These are phyloP conservation scores for Cladorhizidae sp. DNA, from an alignment of 37 sponge, comb jelly and placozoan genomes.

Conservation along the genomic window DNA sequence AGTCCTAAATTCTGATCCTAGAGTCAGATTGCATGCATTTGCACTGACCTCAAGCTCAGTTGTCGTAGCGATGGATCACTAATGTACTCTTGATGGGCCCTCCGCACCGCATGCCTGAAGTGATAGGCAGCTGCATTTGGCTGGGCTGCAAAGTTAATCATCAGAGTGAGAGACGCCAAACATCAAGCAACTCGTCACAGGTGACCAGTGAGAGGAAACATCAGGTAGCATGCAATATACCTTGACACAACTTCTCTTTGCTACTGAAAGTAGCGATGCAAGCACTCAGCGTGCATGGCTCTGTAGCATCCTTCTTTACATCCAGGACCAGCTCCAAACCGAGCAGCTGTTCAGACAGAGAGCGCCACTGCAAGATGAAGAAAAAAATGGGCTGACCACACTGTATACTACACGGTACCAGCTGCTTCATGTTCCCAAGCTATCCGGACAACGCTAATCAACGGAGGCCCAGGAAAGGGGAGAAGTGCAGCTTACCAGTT, in stretches of 20 bases:
- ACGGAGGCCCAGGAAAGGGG: no score
- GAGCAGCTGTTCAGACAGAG: slow-evolving; percentile 18
- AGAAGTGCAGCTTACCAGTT: slow-evolving; percentile 30
- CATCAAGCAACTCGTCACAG: background rate
- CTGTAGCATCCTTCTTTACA: background rate
- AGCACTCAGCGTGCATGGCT: background rate
- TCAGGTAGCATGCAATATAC: slow-evolving; percentile 28
- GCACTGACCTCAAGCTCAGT: slow-evolving; percentile 41
- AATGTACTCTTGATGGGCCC: slow-evolving; percentile 59
- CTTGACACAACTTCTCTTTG: slow-evolving; percentile 43
- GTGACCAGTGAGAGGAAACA: background rate
- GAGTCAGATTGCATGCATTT: no score
- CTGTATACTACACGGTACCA: background rate
- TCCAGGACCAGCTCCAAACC: slow-evolving; percentile 16
- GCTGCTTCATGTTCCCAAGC: background rate
- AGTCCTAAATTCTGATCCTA: no score
- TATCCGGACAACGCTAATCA: background rate
- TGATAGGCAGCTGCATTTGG: slow-evolving; percentile 30
- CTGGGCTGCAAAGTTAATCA: slow-evolving; percentile 1
- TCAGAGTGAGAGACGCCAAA: background rate
- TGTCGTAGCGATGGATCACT: slow-evolving; percentile 58
- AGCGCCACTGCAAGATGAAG: slow-evolving; percentile 27
- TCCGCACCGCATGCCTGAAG: slow-evolving; percentile 66
- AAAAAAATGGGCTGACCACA: slow-evolving; percentile 1
- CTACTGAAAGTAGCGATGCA: slow-evolving; percentile 20